Evolutionary conservation across 2,888 invertebrate species (phyloP).

Genomic region (Cremastobaeus sp.): DNA sequence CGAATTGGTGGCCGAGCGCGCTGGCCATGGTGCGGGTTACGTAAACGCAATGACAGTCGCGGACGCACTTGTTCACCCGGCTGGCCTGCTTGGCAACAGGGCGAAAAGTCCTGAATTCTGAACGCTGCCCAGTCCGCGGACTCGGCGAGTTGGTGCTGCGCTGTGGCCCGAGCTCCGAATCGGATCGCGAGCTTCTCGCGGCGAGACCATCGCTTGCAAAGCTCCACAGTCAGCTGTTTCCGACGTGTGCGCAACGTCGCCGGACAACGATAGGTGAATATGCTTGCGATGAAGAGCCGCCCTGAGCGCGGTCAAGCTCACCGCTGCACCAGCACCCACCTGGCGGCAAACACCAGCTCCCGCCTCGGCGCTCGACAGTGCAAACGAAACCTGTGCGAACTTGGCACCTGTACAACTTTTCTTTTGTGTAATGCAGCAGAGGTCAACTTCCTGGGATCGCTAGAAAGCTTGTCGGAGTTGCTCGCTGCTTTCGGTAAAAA

Average conservation of each 20-base stretch:
- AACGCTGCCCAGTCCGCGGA: background rate
- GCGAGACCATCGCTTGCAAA: conserved; percentile 54
- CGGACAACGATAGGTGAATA: conserved; percentile 51
- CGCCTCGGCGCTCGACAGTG: too few relatives aligned
- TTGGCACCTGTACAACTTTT: too few relatives aligned
- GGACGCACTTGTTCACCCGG: background rate
- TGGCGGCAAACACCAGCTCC: too few relatives aligned
- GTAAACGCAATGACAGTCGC: conserved; percentile 34
- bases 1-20: background rate
- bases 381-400: too few relatives aligned
- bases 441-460: too few relatives aligned
- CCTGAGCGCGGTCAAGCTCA: too few relatives aligned
- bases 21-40: conserved; percentile 21
- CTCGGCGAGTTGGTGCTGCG: background rate
- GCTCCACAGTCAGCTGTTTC: conserved; percentile 67
- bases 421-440: too few relatives aligned
- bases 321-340: too few relatives aligned
- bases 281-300: background rate
- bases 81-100: conserved; percentile 33
- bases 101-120: conserved; percentile 3
- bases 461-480: too few relatives aligned
- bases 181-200: conserved; percentile 44
- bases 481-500: too few relatives aligned
- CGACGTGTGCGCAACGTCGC: conserved; percentile 55
- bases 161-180: too few relatives aligned